Base-by-base conservation (phyloP, 2,113 vertebrate genomes). In the Ramphastos sulfuratus region DNA sequence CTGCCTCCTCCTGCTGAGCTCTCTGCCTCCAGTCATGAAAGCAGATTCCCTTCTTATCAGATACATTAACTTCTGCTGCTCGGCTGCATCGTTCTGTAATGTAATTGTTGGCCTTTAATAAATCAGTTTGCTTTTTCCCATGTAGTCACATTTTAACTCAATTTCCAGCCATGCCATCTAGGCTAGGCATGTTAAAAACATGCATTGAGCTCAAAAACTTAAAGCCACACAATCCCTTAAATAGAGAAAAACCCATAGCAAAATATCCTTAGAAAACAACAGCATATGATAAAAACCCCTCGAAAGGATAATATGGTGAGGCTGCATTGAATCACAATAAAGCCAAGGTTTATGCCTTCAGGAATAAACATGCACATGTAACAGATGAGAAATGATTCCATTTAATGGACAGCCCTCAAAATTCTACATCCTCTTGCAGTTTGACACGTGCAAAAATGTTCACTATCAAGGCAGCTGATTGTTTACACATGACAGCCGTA, bases 31-130 rank as follows among this genome's bases (percentile, higher is more conserved):
- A 71, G 72, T 67, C 90, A 75, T 70, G 76, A 90, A 81, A 83
- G 78, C 65, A 92, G 61, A 83, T 78, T 85, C 69, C 25, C 58
- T 81, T 87, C 82, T 50, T 42, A 81, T 31, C 69, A 93, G 72
- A 89, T 65, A 78, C 61, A 65, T 71, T 74, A 78, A 83, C 28
- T 94, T 93, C 35, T 78, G 70, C 48, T 88, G 70, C 83, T 93
- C 7, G 5, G 9, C 56, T 90, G 76, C 87, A 31, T 69, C 69
- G 69, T 77, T 87, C 80, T 33, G 33, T 76, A 70, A 87, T 54
- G 17, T 42, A 83, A 86, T 77, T 71, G 18, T 67, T 77, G 39
- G 33, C 9, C 85, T 93, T 93, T 83, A 92, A 92, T 81, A 82
- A 56, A 81, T 88, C 37, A 60, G 55, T 82, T 82, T 72, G 0